These are phyloP conservation scores for Stictocephala bisonia DNA, from an alignment of 2,888 invertebrate species.

Conservation along the genomic window DNA sequence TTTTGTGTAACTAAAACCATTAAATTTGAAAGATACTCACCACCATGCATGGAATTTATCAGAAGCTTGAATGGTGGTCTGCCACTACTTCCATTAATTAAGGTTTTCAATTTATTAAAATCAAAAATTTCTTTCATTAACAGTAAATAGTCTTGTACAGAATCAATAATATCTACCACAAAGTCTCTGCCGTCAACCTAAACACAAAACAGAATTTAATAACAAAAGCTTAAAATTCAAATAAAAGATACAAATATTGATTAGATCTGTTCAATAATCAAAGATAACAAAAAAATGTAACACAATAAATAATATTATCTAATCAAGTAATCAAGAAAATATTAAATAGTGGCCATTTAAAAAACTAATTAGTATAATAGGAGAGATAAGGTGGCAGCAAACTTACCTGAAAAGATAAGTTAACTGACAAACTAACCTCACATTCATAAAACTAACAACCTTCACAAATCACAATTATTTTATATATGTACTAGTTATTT, in stretches of 20 bases:
- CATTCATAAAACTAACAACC: not conserved
- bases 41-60: slow-evolving; percentile 95
- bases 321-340: not conserved
- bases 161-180: slow-evolving; percentile 89
- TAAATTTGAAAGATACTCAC: slow-evolving; percentile 66
- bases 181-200: slow-evolving; percentile 79
- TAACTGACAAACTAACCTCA: too few relatives aligned
- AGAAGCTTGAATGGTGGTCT: slow-evolving; percentile 84
- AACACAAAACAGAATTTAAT: slow-evolving; percentile 52
- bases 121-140: slow-evolving; percentile 98
- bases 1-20: not conserved
- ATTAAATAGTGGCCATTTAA: not conserved
- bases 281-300: too few relatives aligned
- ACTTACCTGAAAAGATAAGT: not conserved
- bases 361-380: not conserved
- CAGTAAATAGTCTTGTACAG: slow-evolving; percentile 87
- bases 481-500: not conserved
- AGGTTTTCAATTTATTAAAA: slow-evolving; percentile 80
- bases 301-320: too few relatives aligned
- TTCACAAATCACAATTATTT: not conserved
- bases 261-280: too few relatives aligned
- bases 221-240: too few relatives aligned
- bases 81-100: slow-evolving; percentile 76
- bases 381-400: not conserved
- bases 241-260: too few relatives aligned